Percentiles rank a stretch among this genome's conserved stretches.
These are phyloP conservation scores for Agelas oroides DNA, from an alignment of 37 sponge, comb jelly and placozoan species.

Conservation along the genomic window DNA sequence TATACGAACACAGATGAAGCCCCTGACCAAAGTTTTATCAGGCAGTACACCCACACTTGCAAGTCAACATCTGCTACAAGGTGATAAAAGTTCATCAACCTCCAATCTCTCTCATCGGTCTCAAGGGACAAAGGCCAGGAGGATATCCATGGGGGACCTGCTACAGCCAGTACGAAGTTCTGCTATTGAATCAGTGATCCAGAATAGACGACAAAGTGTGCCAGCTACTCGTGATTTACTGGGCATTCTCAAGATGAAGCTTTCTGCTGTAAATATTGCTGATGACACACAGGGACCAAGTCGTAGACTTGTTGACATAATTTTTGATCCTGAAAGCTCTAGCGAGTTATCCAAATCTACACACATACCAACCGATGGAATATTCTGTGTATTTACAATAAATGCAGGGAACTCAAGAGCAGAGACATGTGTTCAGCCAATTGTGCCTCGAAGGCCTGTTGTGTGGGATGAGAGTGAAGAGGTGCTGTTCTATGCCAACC, in stretches of 20 bases:
- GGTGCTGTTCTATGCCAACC: conserved; percentile 21
- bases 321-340: background rate
- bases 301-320: too few relatives aligned
- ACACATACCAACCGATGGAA: background rate
- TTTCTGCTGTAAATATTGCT: background rate
- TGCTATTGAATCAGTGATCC: too few relatives aligned
- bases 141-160: too few relatives aligned
- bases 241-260: background rate
- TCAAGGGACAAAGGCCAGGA: too few relatives aligned
- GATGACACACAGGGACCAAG: background rate
- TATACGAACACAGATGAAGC: too few relatives aligned
- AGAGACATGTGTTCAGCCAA: background rate
- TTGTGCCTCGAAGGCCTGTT: conserved; percentile 20
- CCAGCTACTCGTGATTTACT: background rate
- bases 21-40: too few relatives aligned
- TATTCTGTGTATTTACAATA: conserved; percentile 38
- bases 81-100: too few relatives aligned
- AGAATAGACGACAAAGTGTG: too few relatives aligned
- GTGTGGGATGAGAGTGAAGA: conserved; percentile 29
- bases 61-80: too few relatives aligned
- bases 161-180: too few relatives aligned
- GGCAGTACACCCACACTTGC: too few relatives aligned
- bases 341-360: background rate
- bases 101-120: too few relatives aligned
- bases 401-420: conserved; percentile 34